Base-by-base conservation (phyloP, 2,888 invertebrate species). In the Amitus sp. region DNA sequence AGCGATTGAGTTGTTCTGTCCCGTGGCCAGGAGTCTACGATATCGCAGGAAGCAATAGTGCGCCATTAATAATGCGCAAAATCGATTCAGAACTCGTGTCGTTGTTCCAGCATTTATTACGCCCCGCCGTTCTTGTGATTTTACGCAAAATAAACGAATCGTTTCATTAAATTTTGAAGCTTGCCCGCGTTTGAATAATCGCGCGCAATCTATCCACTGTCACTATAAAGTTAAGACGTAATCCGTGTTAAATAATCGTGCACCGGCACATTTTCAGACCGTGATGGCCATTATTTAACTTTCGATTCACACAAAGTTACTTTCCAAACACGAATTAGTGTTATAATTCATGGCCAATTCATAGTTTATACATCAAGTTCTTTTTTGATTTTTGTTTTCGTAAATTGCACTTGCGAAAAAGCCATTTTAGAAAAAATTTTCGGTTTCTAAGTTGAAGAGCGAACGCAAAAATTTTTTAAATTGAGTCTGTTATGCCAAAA, bases 1-100 rank as follows among this genome's bases (percentile, higher is more conserved):
- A n/a, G 28, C 54, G 54, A 63, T 63, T 63, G 58, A 63, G 63
- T 52, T 58, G 58, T 62, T 48, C 37, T 51, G 47, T 30, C 54
- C 45, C 30, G 50, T 58, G 53, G 62, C 56, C 62, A 46, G 52
- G 20, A 57, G 51, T 50, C 49, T 45, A 42, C 43, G 55, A 54
- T 52, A 53, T 58, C 47, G 50, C 47, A 49, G 50, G 55, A 54
- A 58, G 54, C 58, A 62, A 54, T 62, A 58, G 45, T 47, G 33
- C 40, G 42, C 39, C 57, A 62, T 62, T 62, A 62, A 58, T 62
- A 54, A 54, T 55, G 58, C 58, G 51, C 53, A 45, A 55, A 58
- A 62, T 62, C 62, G 51, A 58, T 62, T 62, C 50, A 37, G 54
- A 53, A 6, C 45, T 45, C 39, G 40, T 52, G 62, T 57, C 57